A percentile compares a stretch with the other conserved stretches of the same genome.
Evolutionary conservation across 2,888 invertebrate genomes (phyloP).

Genomic region (Lagria hirta): DNA sequence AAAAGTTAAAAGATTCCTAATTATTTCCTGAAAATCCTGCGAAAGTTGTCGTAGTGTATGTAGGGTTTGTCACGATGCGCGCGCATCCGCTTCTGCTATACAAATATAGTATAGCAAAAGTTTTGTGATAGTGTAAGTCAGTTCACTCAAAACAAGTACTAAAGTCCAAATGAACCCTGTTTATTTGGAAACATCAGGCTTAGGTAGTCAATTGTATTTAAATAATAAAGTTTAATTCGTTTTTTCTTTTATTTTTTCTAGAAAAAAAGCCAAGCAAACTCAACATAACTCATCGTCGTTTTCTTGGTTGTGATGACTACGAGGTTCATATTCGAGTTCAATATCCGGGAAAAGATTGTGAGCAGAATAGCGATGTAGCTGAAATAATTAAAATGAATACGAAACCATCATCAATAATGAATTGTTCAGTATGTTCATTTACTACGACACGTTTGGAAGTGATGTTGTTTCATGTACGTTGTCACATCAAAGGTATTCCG

Average conservation of each 20-base stretch:
- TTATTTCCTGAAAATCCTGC: too few species aligned
- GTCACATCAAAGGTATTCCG: constrained; percentile 60
- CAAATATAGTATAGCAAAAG: too few species aligned
- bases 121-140: too few species aligned
- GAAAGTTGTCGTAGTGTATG: too few species aligned
- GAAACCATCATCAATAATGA: constrained; percentile 35
- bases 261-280: constrained; percentile 35
- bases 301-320: constrained; percentile 56
- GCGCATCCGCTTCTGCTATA: too few species aligned
- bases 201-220: constrained; percentile 3
- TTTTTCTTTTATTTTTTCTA: constrained; percentile 24
- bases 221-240: constrained; percentile 2
- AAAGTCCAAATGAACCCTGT: too few species aligned
- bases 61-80: too few species aligned
- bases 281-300: constrained; percentile 56
- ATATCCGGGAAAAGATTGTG: constrained; percentile 51
- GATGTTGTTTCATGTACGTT: constrained; percentile 71
- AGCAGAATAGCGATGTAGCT: constrained; percentile 32
- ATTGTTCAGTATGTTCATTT: constrained; percentile 53
- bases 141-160: too few species aligned
- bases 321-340: constrained; percentile 67
- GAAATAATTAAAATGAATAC: constrained; percentile 35
- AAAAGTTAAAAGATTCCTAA: too few species aligned
- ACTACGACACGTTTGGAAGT: constrained; percentile 70
- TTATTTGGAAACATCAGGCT: too few species aligned